Conservation (phyloP, 1,140 invertebrate species). For the Caenorhabditis tropicalis region DNA sequence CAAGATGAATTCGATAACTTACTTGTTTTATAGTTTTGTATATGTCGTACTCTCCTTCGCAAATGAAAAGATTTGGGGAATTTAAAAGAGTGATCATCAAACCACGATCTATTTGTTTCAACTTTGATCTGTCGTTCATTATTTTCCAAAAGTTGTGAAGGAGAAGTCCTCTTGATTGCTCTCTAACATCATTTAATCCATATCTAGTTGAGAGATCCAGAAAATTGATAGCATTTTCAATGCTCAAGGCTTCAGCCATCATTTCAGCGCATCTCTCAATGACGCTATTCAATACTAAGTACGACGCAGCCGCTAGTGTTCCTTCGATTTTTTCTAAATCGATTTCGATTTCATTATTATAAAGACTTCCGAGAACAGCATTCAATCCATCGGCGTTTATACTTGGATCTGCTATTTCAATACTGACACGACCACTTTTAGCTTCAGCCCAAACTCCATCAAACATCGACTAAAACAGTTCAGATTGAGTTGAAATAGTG, state of each 20-base stretch:
- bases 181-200: slow-evolving; percentile 9
- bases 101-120: neutral
- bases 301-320: slow-evolving; percentile 21
- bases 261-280: slow-evolving; percentile 21
- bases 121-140: neutral
- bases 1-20: neutral
- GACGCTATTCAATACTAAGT: neutral
- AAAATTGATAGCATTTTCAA: neutral
- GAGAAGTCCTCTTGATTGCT: neutral
- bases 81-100: neutral
- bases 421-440: neutral
- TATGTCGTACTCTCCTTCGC: neutral
- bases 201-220: neutral
- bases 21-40: neutral
- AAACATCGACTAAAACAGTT: neutral
- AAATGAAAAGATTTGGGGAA: neutral
- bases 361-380: slow-evolving; percentile 7
- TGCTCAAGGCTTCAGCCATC: neutral
- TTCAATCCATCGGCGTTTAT: neutral
- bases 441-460: neutral
- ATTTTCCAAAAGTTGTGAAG: slow-evolving; percentile 3
- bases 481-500: neutral
- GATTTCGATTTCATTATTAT: slow-evolving; percentile 33
- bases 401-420: slow-evolving; percentile 16
- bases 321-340: slow-evolving; percentile 10